Evolutionary conservation across 1,140 invertebrate species (phyloP).

Genomic region (Diorhabda elongata): DNA sequence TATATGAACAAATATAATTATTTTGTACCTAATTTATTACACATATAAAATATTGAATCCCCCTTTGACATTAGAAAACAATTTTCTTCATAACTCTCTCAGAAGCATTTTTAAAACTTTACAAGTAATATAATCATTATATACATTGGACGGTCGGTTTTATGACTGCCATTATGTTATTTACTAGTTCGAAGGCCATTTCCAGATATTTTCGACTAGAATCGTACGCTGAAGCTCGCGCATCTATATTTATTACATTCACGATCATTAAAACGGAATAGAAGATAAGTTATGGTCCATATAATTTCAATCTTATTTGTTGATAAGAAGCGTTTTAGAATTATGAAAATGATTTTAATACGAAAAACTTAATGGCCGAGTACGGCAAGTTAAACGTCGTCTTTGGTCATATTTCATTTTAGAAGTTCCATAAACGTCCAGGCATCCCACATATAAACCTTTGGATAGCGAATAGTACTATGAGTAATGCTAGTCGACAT

Average conservation of each 20-base stretch:
- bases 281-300: constrained; percentile 4
- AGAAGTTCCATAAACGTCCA: constrained; percentile 4
- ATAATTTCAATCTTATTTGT: constrained; percentile 8
- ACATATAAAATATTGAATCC: too few relatives aligned
- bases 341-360: constrained; percentile 10
- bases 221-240: neutral
- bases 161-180: neutral
- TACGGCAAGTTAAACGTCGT: constrained; percentile 5
- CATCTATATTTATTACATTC: neutral
- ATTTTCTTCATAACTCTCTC: too few relatives aligned
- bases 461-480: neutral
- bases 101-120: too few relatives aligned
- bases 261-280: neutral
- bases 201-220: neutral
- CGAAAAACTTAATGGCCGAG: constrained; percentile 5
- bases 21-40: too few relatives aligned
- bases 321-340: constrained; percentile 8
- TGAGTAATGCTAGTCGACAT: neutral
- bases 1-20: too few relatives aligned
- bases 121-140: too few relatives aligned
- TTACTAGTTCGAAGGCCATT: neutral
- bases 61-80: too few relatives aligned
- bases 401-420: constrained; percentile 1
- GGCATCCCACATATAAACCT: neutral
- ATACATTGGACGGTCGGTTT: too few relatives aligned